A percentile compares a stretch with the other conserved stretches of the same genome.
These are phyloP conservation scores for Drosophila parvula DNA, from an alignment of 1,140 invertebrate species.

Conservation along the genomic window DNA sequence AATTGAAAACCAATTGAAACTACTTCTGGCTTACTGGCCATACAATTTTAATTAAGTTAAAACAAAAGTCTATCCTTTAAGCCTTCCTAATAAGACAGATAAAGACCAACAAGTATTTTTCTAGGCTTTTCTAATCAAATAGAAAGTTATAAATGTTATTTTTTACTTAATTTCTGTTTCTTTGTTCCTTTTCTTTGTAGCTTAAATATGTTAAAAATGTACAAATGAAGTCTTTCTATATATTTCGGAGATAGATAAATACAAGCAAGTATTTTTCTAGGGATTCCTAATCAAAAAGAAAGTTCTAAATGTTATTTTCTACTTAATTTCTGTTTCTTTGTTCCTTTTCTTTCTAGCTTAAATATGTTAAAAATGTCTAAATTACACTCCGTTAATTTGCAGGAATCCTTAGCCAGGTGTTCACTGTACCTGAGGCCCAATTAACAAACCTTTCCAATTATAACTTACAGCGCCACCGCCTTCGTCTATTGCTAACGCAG, in stretches of 20 bases:
- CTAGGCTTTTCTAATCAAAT: too few relatives aligned
- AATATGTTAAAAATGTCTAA: background rate
- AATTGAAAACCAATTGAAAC: background rate
- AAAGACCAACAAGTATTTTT: background rate
- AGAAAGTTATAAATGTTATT: background rate
- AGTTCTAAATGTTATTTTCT: background rate
- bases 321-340: background rate
- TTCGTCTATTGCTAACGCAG: constrained; percentile 9
- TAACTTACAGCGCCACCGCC: background rate
- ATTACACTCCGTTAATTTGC: background rate
- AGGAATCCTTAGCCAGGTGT: background rate
- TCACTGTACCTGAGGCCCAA: background rate
- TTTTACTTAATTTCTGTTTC: background rate
- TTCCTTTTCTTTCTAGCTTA: too few relatives aligned
- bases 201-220: background rate
- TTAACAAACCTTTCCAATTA: constrained; percentile 38
- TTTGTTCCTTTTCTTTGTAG: background rate
- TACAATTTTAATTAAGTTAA: too few relatives aligned
- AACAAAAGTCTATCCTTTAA: too few relatives aligned
- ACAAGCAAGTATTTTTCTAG: background rate
- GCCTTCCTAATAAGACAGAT: background rate
- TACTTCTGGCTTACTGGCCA: too few relatives aligned
- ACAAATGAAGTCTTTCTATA: too few relatives aligned
- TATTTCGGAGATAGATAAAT: background rate
- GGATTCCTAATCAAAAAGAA: too few relatives aligned